A percentile compares a stretch with the other conserved stretches of the same genome.
phyloP scores from a whole-genome alignment of 2,797 vertebrate species.

The Vireo griseus region DNA sequence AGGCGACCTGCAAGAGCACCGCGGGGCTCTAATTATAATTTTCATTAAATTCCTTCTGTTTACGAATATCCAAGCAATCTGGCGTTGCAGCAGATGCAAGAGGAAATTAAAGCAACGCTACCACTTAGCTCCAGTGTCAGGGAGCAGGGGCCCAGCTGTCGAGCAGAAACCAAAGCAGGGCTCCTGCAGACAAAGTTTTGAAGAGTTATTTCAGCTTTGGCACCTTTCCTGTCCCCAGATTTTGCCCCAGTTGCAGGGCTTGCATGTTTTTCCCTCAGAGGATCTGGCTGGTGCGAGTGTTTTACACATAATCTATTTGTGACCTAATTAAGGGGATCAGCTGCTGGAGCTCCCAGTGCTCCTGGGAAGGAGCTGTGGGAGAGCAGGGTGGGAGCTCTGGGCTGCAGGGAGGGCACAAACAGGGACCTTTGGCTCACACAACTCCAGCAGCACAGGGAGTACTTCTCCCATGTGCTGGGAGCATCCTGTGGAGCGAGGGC shows the following conservation, averaged over 20 bases:
- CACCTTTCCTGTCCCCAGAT: background rate
- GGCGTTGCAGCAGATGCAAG: constrained; percentile 47
- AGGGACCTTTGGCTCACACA: background rate
- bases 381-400: background rate
- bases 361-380: background rate
- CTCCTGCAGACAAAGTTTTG: background rate
- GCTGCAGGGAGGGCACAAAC: background rate
- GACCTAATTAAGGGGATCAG: constrained; percentile 63
- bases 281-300: background rate
- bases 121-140: background rate
- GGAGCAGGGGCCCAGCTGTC: constrained; percentile 21
- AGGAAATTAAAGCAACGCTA: constrained; percentile 56
- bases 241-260: background rate
- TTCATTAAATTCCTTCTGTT: constrained; percentile 73
- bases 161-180: background rate
- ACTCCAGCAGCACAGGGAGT: no score
- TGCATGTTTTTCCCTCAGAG: background rate
- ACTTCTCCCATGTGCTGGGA: no score
- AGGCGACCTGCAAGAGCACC: constrained; percentile 57
- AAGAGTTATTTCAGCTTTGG: background rate
- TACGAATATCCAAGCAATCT: constrained; percentile 58
- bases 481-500: no score
- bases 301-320: background rate
- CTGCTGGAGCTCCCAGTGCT: background rate
- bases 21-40: constrained; percentile 71